Evolutionary conservation across 2,888 invertebrate genomes (phyloP), one percentile per base, ranked within the genome.

Genomic region (Phoenoteleia sp.): DNA sequence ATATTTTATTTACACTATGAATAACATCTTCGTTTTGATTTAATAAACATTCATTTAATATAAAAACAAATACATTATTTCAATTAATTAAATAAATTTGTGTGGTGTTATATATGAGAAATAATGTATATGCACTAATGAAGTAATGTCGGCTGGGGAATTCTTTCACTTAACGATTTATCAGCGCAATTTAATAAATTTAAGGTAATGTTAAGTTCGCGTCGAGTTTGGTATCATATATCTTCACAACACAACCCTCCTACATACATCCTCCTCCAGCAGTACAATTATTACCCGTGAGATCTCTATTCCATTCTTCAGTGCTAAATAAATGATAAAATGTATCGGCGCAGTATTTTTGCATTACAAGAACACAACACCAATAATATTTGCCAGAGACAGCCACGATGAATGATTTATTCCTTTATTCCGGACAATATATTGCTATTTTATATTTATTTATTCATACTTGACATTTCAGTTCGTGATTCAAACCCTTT

Each of bases 401-500:
- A 54, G 58, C 47, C 49, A n/a, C 15, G 25, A 62, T 79, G 74
- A 82, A 82, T 82, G 82, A 85, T 85, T 85, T 85, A 85, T 83
- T 80, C 71, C 42, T 42, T 36, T 74, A 54, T 39, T 49, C 47
- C 27, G 13, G 42, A 69, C 75, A 54, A 85, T 62, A 62, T 75
- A 82, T 75, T 56, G 75, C 82, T 80, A 45, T 66, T 86, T 86
- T 80, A 81, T 83, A 86, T 83, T 86, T 86, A 86, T 86, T 83
- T 86, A 86, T 86, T 86, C 85, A 83, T 83, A 82, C 85, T 86
- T 80, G 83, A 86, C 85, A 82, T 86, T 86, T 80, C 58, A 58
- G 85, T 52, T 17, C 62, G 71, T 47, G 80, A 67, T 79, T 82
- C 67, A 56, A 80, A 66, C 76, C 52, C 72, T 80, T 60, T 60